phyloP scores from a whole-genome alignment of 2,888 invertebrate species.

The Macaria liturata region DNA sequence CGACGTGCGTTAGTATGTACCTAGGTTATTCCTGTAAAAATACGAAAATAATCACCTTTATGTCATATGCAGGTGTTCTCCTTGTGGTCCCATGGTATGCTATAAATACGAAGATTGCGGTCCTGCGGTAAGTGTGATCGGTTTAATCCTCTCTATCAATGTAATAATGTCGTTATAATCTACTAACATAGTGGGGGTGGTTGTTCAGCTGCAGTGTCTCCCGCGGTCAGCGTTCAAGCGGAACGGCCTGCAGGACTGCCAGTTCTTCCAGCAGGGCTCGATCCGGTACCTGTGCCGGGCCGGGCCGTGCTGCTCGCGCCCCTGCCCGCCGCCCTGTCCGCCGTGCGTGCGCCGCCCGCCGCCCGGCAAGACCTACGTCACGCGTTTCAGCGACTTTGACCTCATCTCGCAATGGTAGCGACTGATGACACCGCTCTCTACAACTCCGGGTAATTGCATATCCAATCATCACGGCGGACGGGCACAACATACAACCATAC shows the following conservation, averaged over 20 bases:
- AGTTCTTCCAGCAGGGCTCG: slow-evolving; percentile 79
- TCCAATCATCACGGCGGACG: slow-evolving; percentile 63
- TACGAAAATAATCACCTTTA: not conserved
- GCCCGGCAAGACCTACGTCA: slow-evolving; percentile 76
- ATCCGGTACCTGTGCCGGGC: slow-evolving; percentile 76
- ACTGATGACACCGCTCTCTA: slow-evolving; percentile 44
- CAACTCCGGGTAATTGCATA: slow-evolving; percentile 57
- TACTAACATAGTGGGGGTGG: slow-evolving; percentile 2
- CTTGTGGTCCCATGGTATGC: slow-evolving; percentile 77
- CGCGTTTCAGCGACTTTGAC: slow-evolving; percentile 79
- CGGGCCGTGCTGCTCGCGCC: slow-evolving; percentile 57
- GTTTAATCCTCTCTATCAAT: too few species aligned
- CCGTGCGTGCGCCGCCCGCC: slow-evolving; percentile 75
- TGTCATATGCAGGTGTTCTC: slow-evolving; percentile 62
- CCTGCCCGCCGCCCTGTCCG: slow-evolving; percentile 72
- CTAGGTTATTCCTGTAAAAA: not conserved
- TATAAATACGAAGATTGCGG: slow-evolving; percentile 81
- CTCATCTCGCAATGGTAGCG: slow-evolving; percentile 73
- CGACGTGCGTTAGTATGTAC: too few species aligned
- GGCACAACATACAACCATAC: slow-evolving; percentile 22
- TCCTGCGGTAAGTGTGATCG: slow-evolving; percentile 62
- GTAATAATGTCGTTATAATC: too few species aligned
- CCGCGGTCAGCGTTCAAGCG: slow-evolving; percentile 80
- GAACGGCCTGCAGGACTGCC: slow-evolving; percentile 78
- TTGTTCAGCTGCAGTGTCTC: slow-evolving; percentile 72